These are phyloP conservation scores for Poeciliopsis retropinna DNA, from an alignment of 2,113 vertebrate genomes.

Conservation along the genomic window DNA sequence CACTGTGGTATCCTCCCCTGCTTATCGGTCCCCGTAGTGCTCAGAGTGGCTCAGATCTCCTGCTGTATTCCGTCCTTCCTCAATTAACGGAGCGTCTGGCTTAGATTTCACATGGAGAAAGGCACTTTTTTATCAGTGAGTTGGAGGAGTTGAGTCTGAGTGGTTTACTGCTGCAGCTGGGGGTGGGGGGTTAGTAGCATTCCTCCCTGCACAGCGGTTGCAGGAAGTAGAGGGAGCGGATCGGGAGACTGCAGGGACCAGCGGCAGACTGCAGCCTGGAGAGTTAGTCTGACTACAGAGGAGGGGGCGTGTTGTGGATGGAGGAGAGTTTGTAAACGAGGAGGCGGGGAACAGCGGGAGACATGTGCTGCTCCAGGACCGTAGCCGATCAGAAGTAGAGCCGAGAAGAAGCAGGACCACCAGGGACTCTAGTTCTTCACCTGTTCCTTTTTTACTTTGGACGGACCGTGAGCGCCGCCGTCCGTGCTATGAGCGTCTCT, in stretches of 20 bases:
- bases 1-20: slow-evolving; percentile 17
- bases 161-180: slow-evolving; percentile 49
- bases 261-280: slow-evolving; percentile 35
- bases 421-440: slow-evolving; percentile 51
- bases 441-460: slow-evolving; percentile 36
- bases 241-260: slow-evolving; percentile 32
- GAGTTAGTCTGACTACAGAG: slow-evolving; percentile 33
- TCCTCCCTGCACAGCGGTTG: slow-evolving; percentile 61
- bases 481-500: slow-evolving; percentile 14
- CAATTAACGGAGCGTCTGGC: slow-evolving; percentile 67
- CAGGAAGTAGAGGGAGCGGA: slow-evolving; percentile 39
- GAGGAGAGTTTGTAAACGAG: slow-evolving; percentile 38
- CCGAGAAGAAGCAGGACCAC: slow-evolving; percentile 54
- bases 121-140: slow-evolving; percentile 76
- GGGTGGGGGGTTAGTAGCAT: slow-evolving; percentile 44
- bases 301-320: slow-evolving; percentile 40
- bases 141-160: slow-evolving; percentile 70
- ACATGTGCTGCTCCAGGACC: slow-evolving; percentile 41
- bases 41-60: slow-evolving; percentile 64
- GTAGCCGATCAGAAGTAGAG: slow-evolving; percentile 49
- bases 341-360: slow-evolving; percentile 43
- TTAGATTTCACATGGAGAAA: slow-evolving; percentile 66
- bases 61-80: slow-evolving; percentile 62
- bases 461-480: not conserved
- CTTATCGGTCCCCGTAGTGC: slow-evolving; percentile 43